Base-by-base conservation (phyloP, 1,140 invertebrate genomes). In the Mizuhopecten yessoensis region DNA sequence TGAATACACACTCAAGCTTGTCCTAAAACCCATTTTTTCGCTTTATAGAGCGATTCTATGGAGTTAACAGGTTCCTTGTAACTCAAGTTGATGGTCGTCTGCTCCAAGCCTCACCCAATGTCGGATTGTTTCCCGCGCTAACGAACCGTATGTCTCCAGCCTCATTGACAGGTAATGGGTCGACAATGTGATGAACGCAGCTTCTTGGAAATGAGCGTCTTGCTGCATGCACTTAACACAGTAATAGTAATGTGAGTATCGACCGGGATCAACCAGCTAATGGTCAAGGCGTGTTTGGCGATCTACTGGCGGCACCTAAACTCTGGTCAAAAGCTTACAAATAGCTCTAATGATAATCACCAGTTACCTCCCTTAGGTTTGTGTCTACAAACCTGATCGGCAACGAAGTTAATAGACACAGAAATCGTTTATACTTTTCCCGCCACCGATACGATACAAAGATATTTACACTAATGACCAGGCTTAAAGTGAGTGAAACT, bases 51-150 rank as follows among this genome's bases (percentile, higher is more conserved):
- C 57, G 57, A 75, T 75, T 75, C 57, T n/a, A 75, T 29, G 9
- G 57, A 75, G 57, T 29, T 75, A 75, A 75, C 57, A 75, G 15
- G 23, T 75, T n/a, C 57, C 29, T 29, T 75, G 57, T 75, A 75
- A 75, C 57, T 17, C 57, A 11, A 75, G 17, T 17, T 75, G 57
- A 75, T 75, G 1, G 57, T 75, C 57, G 57, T 75, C 57, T 75
- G 57, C 57, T 75, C 57, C 36, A 39, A 39, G 36, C 36, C 57
- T 75, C 57, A 75, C 57, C 57, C 23, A 75, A 75, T 75, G 57
- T 75, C 57, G n/a, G 57, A 75, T 75, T 75, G 57, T 75, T 75
- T 75, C 57, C 57, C 57, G 57, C 57, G 57, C 57, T 75, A 75
- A 75, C 57, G 57, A 75, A 75, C 57, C 57, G 57, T 75, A 75